phyloP scores from a whole-genome alignment of 2,113 vertebrate species.

The Apteryx mantelli region DNA sequence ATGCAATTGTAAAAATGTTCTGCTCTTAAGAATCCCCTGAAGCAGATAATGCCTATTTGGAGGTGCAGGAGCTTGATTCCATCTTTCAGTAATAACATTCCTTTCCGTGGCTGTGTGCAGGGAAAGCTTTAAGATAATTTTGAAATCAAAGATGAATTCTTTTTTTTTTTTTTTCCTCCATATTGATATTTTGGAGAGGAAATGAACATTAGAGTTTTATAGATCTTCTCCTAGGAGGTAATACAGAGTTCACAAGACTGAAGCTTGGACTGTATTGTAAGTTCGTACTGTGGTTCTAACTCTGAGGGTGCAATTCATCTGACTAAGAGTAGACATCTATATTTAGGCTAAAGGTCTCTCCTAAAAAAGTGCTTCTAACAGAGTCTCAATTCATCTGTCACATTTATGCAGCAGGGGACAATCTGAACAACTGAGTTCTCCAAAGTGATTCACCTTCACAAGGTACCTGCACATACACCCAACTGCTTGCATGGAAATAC shows the following conservation, averaged over 20 bases:
- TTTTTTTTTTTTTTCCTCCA: not conserved
- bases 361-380: not conserved
- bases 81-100: not conserved
- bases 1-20: not conserved
- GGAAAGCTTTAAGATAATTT: not conserved
- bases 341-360: not conserved
- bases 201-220: not conserved
- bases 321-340: not conserved
- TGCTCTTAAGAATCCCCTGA: not conserved
- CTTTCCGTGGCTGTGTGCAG: not conserved
- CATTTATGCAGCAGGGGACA: not conserved
- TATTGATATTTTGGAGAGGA: not conserved
- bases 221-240: not conserved
- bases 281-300: not conserved
- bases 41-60: not conserved
- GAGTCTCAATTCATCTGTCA: not conserved
- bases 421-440: not conserved
- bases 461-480: not conserved
- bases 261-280: not conserved
- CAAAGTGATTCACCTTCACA: not conserved
- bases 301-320: not conserved
- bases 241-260: not conserved
- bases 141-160: not conserved
- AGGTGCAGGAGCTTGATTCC: not conserved
- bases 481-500: not conserved